Conservation (phyloP, 2,888 invertebrate genomes). For the Chorisops tibialis region DNA sequence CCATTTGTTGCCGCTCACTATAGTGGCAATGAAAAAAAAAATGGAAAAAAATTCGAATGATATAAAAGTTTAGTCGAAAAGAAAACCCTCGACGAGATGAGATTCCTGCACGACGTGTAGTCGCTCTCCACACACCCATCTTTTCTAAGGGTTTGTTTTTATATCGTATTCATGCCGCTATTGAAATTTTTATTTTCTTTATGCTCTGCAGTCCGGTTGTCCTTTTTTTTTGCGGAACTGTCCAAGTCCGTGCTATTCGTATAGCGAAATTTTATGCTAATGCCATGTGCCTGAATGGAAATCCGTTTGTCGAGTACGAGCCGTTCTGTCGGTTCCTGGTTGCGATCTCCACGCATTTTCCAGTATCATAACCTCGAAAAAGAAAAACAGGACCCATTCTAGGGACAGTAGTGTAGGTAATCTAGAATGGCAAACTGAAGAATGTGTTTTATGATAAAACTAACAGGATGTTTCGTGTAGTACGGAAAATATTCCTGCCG, state of each 20-base stretch:
- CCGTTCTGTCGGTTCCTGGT: too few relatives aligned
- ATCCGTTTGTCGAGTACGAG: not conserved
- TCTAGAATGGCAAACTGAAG: not conserved
- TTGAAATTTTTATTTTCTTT: conserved; percentile 5
- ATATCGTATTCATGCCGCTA: not conserved
- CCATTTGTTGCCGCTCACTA: too few relatives aligned
- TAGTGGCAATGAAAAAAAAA: too few relatives aligned
- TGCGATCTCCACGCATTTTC: too few relatives aligned
- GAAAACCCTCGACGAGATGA: not conserved
- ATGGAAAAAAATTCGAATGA: not conserved
- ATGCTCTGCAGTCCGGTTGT: not conserved
- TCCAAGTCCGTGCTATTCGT: not conserved
- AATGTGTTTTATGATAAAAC: not conserved
- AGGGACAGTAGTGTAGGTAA: not conserved
- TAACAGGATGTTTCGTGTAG: not conserved
- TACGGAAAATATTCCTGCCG: not conserved
- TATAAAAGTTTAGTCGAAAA: not conserved
- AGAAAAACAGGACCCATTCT: not conserved
- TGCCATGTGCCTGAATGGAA: conserved; percentile 1
- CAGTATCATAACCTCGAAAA: not conserved
- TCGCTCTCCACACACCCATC: too few relatives aligned
- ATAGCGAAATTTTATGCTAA: conserved; percentile 3
- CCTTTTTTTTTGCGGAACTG: not conserved
- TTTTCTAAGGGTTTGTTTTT: not conserved
- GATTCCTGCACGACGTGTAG: too few relatives aligned